Percentiles rank a stretch among this genome's conserved stretches.
phyloP scores from a whole-genome alignment of 2,113 vertebrate species.

The Synodontis membranacea region DNA sequence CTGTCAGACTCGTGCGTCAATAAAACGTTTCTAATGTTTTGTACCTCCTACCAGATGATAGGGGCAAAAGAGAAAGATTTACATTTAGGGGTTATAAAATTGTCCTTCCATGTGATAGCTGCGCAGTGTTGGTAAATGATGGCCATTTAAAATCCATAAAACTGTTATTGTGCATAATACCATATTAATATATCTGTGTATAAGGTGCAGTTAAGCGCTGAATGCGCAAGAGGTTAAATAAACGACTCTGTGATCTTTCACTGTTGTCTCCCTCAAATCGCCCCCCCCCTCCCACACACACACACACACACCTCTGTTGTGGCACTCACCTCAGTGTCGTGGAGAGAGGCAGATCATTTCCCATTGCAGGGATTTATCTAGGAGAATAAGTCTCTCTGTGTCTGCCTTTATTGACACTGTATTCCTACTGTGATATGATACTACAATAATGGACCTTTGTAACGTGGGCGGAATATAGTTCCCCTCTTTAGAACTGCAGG shows the following conservation, averaged over 20 bases:
- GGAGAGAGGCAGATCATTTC: conserved; percentile 45
- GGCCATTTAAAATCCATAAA: conserved; percentile 76
- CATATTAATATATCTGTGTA: conserved; percentile 72
- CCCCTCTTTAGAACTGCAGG: conserved; percentile 62
- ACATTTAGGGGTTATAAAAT: conserved; percentile 71
- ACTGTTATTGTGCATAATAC: conserved; percentile 74
- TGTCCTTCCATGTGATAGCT: conserved; percentile 68
- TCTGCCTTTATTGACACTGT: conserved; percentile 51
- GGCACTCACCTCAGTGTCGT: conserved; percentile 42
- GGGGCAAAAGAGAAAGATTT: conserved; percentile 57
- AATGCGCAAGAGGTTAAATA: conserved; percentile 56
- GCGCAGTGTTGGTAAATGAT: conserved; percentile 70
- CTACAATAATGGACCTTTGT: conserved; percentile 54
- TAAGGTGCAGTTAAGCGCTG: conserved; percentile 63
- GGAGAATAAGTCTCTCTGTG: conserved; percentile 48
- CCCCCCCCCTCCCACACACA: too few species aligned
- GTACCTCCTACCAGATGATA: conserved; percentile 66
- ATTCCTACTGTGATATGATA: conserved; percentile 56
- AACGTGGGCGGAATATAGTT: conserved; percentile 67
- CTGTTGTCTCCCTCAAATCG: conserved; percentile 29
- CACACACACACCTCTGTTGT: conserved; percentile 22
- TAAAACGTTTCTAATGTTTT: conserved; percentile 67
- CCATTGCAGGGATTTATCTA: conserved; percentile 49
- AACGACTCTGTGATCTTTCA: conserved; percentile 54
- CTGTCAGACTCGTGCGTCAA: conserved; percentile 46